phyloP scores from a whole-genome alignment of 2,888 invertebrate genomes.

The Lottia scabra region DNA sequence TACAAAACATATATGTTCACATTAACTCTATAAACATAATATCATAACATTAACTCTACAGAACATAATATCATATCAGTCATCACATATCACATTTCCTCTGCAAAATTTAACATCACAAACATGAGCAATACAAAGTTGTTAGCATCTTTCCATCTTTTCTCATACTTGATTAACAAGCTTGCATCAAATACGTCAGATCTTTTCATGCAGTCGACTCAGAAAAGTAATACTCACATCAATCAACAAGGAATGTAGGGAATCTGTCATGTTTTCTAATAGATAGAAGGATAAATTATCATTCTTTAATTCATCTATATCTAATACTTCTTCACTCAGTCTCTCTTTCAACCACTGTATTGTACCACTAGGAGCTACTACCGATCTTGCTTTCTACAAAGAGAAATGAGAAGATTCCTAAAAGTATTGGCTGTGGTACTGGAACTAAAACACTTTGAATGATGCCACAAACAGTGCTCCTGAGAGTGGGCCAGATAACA shows the following conservation, averaged over 20 bases:
- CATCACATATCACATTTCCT: not conserved
- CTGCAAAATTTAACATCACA: not conserved
- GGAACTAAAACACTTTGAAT: too few relatives aligned
- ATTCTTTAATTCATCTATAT: not conserved
- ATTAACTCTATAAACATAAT: not conserved
- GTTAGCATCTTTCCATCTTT: too few relatives aligned
- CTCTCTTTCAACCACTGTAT: not conserved
- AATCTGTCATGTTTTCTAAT: not conserved
- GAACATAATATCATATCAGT: not conserved
- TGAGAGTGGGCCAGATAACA: too few relatives aligned
- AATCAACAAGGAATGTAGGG: not conserved
- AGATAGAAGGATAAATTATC: not conserved
- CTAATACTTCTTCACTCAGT: not conserved
- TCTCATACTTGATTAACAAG: too few relatives aligned
- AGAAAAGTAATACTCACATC: not conserved
- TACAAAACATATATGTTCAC: not conserved
- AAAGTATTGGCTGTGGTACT: too few relatives aligned
- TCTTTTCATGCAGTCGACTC: too few relatives aligned
- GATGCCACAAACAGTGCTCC: too few relatives aligned
- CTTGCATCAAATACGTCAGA: not conserved
- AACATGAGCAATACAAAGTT: not conserved
- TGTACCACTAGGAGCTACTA: not conserved
- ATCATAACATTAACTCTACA: too few relatives aligned
- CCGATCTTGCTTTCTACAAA: not conserved
- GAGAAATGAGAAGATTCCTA: not conserved